phyloP scores from a whole-genome alignment of 1,140 invertebrate genomes.

The Neoseiulus cucumeris region DNA sequence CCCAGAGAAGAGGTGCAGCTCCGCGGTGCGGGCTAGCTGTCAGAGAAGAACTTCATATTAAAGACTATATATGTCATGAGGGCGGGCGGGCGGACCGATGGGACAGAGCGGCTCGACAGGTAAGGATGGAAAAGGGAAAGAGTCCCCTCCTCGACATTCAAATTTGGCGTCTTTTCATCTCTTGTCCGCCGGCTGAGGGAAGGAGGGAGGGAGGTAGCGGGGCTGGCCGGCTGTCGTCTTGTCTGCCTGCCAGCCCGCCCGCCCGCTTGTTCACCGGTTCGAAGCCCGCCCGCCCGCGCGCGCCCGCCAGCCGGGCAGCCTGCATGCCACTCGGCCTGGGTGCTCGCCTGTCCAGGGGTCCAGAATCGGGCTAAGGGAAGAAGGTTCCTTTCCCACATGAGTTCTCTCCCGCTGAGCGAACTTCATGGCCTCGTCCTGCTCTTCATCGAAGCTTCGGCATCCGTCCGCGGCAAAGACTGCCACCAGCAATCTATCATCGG shows the following conservation, averaged over 20 bases:
- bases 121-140: background rate
- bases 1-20: background rate
- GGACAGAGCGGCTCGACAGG: background rate
- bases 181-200: background rate
- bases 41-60: constrained; percentile 10
- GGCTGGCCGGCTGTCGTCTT: background rate
- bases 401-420: too few relatives aligned
- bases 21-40: background rate
- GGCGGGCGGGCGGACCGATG: background rate
- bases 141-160: background rate
- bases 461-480: too few relatives aligned
- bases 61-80: constrained; percentile 9
- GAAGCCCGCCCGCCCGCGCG: background rate
- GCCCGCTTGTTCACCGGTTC: background rate
- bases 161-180: constrained; percentile 11
- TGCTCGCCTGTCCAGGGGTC: background rate
- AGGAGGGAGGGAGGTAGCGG: background rate
- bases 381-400: too few relatives aligned
- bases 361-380: too few relatives aligned
- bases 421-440: too few relatives aligned
- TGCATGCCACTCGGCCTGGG: background rate
- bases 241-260: background rate
- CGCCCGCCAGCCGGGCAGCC: background rate
- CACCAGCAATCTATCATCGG: too few relatives aligned
- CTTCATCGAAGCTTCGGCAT: too few relatives aligned